Evolutionary conservation across 2,797 vertebrate species (phyloP).

Genomic region (Enteromius mattozi): DNA sequence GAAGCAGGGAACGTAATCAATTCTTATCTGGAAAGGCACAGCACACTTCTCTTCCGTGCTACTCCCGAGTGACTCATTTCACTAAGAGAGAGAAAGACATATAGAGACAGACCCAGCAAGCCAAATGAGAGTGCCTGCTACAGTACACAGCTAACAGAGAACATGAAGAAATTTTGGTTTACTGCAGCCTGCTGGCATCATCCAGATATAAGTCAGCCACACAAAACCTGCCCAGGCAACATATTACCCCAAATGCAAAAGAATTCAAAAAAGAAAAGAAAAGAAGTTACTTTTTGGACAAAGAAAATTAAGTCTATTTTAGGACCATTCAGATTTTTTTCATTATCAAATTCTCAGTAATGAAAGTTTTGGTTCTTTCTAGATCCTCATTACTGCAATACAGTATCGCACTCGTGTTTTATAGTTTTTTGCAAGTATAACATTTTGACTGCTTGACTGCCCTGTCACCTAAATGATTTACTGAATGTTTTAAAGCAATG

Average conservation of each 20-base stretch:
- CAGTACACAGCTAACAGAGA: slow-evolving; percentile 3
- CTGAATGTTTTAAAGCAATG: not conserved
- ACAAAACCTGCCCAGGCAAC: not conserved
- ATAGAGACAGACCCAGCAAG: slow-evolving; percentile 3
- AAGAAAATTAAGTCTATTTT: not conserved
- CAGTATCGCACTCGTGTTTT: not conserved
- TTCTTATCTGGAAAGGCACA: slow-evolving; percentile 62
- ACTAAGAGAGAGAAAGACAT: slow-evolving; percentile 7
- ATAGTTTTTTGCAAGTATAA: not conserved
- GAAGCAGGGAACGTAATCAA: slow-evolving; percentile 58
- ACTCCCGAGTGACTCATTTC: slow-evolving; percentile 39
- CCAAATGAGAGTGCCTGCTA: slow-evolving; percentile 18
- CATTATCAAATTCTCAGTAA: not conserved
- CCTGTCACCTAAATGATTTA: not conserved
- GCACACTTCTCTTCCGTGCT: slow-evolving; percentile 28
- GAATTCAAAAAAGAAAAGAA: not conserved
- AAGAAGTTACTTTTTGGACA: not conserved
- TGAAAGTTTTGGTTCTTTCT: not conserved
- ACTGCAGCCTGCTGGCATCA: not conserved
- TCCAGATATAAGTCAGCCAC: not conserved
- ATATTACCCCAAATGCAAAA: not conserved
- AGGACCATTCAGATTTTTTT: not conserved
- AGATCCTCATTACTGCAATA: not conserved
- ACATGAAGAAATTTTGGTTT: not conserved
- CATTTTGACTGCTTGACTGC: not conserved